Conservation (phyloP, 2,797 vertebrate species). For the Semotilus atromaculatus region DNA sequence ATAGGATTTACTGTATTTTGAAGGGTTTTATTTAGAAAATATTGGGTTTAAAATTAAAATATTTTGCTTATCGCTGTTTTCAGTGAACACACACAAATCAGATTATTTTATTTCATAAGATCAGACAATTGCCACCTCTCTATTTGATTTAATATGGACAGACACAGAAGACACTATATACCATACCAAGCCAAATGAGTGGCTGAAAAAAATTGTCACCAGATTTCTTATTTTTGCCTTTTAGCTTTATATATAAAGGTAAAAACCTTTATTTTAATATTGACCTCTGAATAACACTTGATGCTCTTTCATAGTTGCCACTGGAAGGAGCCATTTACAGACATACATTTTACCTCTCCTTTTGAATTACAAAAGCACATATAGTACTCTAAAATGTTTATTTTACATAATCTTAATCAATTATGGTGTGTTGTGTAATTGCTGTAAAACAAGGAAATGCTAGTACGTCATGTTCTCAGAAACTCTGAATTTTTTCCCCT, state of each 20-base stretch:
- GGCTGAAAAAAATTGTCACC: not conserved
- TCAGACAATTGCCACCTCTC: not conserved
- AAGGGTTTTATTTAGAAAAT: not conserved
- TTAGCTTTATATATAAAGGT: no score
- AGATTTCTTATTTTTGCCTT: not conserved
- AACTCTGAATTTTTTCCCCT: not conserved
- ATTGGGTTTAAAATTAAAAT: not conserved
- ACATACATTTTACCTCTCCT: not conserved
- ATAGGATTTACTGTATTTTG: constrained; percentile 20
- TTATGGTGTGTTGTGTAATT: not conserved
- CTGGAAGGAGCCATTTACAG: constrained; percentile 54
- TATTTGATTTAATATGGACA: constrained; percentile 7
- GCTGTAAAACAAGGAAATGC: not conserved
- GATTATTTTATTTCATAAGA: constrained; percentile 26
- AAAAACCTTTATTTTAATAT: not conserved
- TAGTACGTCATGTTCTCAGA: not conserved
- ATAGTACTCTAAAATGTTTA: not conserved
- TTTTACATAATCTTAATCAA: not conserved
- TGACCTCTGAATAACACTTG: constrained; percentile 16
- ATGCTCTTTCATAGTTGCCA: constrained; percentile 39
- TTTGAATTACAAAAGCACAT: not conserved
- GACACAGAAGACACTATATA: not conserved
- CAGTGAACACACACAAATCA: not conserved
- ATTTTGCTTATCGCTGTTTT: not conserved
- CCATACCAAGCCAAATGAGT: not conserved